Evolutionary conservation across 2,113 vertebrate species (phyloP).

Genomic region (Ascaphus truei): DNA sequence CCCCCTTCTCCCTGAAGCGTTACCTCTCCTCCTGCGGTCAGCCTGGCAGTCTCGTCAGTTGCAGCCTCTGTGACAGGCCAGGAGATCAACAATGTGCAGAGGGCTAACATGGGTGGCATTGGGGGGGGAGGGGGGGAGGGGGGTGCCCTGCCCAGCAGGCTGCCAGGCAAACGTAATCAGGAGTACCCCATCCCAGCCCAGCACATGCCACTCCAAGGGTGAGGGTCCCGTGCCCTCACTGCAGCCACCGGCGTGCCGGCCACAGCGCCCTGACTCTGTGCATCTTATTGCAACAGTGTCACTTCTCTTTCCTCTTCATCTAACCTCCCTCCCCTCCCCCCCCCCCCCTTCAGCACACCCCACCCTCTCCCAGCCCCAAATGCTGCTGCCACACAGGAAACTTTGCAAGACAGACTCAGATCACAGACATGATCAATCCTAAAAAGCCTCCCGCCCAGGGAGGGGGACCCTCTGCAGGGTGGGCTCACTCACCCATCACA

Average conservation of each 20-base stretch:
- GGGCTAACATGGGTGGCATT: background rate
- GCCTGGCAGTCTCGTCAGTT: slow-evolving; percentile 42
- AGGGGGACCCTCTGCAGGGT: background rate
- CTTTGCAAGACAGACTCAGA: background rate
- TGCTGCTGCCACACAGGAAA: slow-evolving; percentile 8
- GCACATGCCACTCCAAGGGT: no score
- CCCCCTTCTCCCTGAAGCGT: slow-evolving; percentile 33
- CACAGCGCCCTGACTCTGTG: background rate
- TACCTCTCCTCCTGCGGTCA: slow-evolving; percentile 9
- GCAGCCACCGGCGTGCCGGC: background rate
- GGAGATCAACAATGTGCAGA: background rate
- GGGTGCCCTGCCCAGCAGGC: background rate
- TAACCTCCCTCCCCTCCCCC: background rate
- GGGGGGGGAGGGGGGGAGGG: background rate
- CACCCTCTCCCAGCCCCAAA: background rate
- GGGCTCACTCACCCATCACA: background rate
- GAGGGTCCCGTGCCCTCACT: background rate
- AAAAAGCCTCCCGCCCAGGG: background rate
- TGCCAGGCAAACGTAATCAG: no score
- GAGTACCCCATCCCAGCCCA: no score
- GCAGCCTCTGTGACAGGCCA: slow-evolving; percentile 34
- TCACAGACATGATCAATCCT: background rate
- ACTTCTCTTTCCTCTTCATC: background rate
- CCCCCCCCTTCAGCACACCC: background rate
- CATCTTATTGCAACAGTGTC: background rate